Evolutionary conservation across 2,113 vertebrate species (phyloP).

Genomic region (Poeciliopsis prolifica): DNA sequence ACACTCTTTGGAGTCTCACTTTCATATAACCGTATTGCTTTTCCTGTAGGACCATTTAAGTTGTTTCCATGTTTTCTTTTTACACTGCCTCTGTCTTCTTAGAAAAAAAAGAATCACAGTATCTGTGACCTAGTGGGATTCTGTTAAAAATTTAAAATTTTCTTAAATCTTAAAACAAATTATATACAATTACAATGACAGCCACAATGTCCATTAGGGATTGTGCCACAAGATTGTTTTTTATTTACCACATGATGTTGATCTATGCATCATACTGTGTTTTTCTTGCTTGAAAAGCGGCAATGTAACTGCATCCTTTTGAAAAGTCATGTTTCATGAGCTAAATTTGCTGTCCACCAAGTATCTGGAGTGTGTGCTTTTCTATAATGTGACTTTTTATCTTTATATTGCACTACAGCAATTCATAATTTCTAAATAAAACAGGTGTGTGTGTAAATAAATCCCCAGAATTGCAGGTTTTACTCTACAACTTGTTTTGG

Average conservation of each 20-base stretch:
- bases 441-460: background rate
- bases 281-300: background rate
- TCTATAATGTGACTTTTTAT: background rate
- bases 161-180: background rate
- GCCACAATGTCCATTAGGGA: too few relatives aligned
- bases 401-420: background rate
- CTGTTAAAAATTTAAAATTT: too few relatives aligned
- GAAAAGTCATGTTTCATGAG: background rate
- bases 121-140: too few relatives aligned
- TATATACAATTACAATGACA: background rate
- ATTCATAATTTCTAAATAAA: background rate
- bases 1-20: too few relatives aligned
- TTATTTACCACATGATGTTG: background rate
- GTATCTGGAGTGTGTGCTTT: background rate
- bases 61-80: too few relatives aligned
- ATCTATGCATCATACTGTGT: background rate
- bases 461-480: background rate
- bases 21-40: background rate
- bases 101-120: too few relatives aligned
- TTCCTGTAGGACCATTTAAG: background rate
- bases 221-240: background rate
- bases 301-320: background rate
- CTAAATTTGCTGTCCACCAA: background rate
- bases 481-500: background rate
- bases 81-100: too few relatives aligned